Conservation (phyloP, 2,888 invertebrate genomes). For the Cinara cedri region DNA sequence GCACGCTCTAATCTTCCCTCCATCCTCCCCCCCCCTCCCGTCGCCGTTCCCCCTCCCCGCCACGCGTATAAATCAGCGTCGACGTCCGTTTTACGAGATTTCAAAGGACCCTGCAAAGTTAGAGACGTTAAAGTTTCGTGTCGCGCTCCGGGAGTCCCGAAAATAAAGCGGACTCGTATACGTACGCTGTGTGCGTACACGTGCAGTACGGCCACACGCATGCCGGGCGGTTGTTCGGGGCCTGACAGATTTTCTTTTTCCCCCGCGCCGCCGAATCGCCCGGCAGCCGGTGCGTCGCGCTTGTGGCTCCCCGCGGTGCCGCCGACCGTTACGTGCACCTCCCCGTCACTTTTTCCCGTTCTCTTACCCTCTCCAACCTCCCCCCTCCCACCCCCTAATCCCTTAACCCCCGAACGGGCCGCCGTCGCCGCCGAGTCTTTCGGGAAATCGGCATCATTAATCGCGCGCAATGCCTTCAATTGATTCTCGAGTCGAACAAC, state of each 20-base stretch:
- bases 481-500: conserved; percentile 42
- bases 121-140: conserved; percentile 21
- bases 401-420: no score
- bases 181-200: no score
- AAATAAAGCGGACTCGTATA: conserved; percentile 7
- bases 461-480: conserved; percentile 48
- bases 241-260: conserved; percentile 39
- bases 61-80: conserved; percentile 35
- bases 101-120: conserved; percentile 32
- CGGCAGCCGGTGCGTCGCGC: not conserved
- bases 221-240: not conserved
- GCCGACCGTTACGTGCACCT: conserved; percentile 28
- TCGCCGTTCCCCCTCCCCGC: not conserved
- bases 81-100: conserved; percentile 38
- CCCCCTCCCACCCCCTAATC: no score
- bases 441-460: conserved; percentile 51
- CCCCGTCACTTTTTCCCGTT: no score
- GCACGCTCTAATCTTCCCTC: not conserved
- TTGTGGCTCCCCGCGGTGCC: conserved; percentile 40
- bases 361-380: no score
- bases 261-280: not conserved
- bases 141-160: not conserved
- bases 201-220: not conserved
- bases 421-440: not conserved
- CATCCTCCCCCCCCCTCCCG: not conserved